A percentile compares a stretch with the other conserved stretches of the same genome.
These are phyloP conservation scores for Paedocypris micromegethes DNA, from an alignment of 2,797 vertebrate species.

Conservation along the genomic window DNA sequence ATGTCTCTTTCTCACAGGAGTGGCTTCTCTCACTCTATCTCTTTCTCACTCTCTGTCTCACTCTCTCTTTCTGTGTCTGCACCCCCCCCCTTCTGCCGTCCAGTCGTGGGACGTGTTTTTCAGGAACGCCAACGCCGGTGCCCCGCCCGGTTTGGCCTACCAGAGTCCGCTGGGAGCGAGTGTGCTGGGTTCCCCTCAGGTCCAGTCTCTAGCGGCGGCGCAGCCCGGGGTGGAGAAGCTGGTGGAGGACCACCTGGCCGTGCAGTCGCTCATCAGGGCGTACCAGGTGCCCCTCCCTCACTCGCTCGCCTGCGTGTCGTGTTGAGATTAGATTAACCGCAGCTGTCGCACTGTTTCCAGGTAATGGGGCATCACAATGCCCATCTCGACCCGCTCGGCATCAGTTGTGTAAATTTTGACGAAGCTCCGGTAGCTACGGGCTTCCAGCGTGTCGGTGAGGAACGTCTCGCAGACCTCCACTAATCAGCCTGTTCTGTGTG, in stretches of 20 bases:
- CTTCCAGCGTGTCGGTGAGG: conserved; percentile 94
- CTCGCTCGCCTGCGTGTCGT: too few relatives aligned
- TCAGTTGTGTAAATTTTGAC: conserved; percentile 99
- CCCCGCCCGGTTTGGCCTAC: conserved; percentile 88
- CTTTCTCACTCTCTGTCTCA: too few relatives aligned
- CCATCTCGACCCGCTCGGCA: conserved; percentile 94
- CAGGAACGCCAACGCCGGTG: conserved; percentile 90
- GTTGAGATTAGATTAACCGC: not conserved
- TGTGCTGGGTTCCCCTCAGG: conserved; percentile 68
- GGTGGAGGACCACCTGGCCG: conserved; percentile 93
- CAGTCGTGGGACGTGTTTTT: conserved; percentile 99
- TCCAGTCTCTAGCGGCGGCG: conserved; percentile 77
- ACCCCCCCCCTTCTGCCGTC: conserved; percentile 3
- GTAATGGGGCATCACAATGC: conserved; percentile 96
- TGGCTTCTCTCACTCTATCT: too few relatives aligned
- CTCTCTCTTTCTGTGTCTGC: not conserved
- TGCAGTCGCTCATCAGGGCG: conserved; percentile 96
- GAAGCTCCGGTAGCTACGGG: conserved; percentile 84
- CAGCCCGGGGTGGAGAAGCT: conserved; percentile 94
- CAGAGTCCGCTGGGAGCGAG: conserved; percentile 83
- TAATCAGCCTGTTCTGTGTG: conserved; percentile 72
- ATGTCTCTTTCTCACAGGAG: too few relatives aligned
- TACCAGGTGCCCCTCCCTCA: conserved; percentile 79
- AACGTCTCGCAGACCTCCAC: conserved; percentile 48
- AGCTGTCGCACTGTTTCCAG: conserved; percentile 79